Percentiles rank a stretch among this genome's conserved stretches.
These are phyloP conservation scores for Gopherus evgoodei DNA, from an alignment of 2,113 vertebrate species.

Conservation along the genomic window DNA sequence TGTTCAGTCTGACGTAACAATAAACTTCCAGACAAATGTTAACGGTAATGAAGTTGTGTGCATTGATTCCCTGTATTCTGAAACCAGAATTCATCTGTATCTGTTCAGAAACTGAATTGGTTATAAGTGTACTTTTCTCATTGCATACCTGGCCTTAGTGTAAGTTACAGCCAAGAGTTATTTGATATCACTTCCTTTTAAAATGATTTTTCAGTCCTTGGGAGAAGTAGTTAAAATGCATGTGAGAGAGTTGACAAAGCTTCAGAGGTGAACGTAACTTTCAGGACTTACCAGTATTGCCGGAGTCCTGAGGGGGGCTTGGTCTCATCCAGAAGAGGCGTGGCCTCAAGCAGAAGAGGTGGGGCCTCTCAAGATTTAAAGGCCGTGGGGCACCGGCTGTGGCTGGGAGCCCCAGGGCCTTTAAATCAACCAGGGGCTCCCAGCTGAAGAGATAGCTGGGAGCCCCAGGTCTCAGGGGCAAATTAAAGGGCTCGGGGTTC, in stretches of 20 bases:
- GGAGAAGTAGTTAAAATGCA: not conserved
- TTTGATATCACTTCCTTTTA: rapidly evolving
- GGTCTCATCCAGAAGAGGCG: too few species aligned
- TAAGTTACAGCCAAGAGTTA: not conserved
- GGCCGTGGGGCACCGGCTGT: too few species aligned
- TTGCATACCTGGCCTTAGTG: not conserved
- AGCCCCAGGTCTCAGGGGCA: too few species aligned
- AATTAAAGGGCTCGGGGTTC: too few species aligned
- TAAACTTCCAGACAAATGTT: conserved; percentile 32
- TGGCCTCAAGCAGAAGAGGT: too few species aligned
- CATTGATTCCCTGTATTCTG: not conserved
- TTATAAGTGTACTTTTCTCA: conserved; percentile 15
- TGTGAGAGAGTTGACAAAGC: not conserved
- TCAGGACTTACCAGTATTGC: too few species aligned
- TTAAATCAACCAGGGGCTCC: too few species aligned
- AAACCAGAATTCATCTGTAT: conserved; percentile 4
- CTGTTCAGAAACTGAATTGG: not conserved
- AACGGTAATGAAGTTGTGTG: rapidly evolving
- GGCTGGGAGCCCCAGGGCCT: too few species aligned
- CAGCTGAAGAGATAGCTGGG: too few species aligned
- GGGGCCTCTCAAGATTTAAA: too few species aligned
- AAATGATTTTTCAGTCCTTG: not conserved
- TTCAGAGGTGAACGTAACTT: not conserved
- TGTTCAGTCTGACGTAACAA: conserved; percentile 13
- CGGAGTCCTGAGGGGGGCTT: too few species aligned